A percentile compares a stretch with the other conserved stretches of the same genome.
Conservation (phyloP, 2,888 invertebrate genomes). For the Ecliptopera silaceata region DNA sequence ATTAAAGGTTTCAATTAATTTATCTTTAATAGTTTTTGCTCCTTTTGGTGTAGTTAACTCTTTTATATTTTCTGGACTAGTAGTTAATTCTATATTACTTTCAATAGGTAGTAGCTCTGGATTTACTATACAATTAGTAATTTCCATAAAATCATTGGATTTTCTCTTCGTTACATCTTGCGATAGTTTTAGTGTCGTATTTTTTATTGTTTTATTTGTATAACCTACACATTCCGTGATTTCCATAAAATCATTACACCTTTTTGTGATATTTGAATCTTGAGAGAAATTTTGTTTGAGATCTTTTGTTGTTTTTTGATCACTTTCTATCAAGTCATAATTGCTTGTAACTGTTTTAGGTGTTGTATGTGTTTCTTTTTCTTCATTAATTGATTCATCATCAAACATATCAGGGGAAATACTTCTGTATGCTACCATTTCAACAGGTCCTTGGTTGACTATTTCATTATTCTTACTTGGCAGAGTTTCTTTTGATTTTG, state of each 20-base stretch:
- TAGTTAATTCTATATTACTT: slow-evolving; percentile 51
- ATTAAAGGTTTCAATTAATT: not conserved
- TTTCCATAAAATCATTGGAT: slow-evolving; percentile 26
- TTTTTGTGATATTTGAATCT: slow-evolving; percentile 46
- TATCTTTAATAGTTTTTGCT: not conserved
- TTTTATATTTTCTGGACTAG: slow-evolving; percentile 37
- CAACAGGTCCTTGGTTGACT: slow-evolving; percentile 19
- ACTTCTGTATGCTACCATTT: slow-evolving; percentile 48
- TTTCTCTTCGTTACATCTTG: slow-evolving; percentile 19
- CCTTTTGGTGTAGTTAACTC: not conserved
- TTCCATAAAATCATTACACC: slow-evolving; percentile 66
- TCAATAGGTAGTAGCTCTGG: slow-evolving; percentile 19
- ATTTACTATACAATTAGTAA: slow-evolving; percentile 20
- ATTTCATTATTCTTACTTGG: slow-evolving; percentile 3
- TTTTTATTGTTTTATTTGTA: not conserved
- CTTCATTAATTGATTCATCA: slow-evolving; percentile 57
- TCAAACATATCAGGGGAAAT: slow-evolving; percentile 77
- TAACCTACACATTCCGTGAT: slow-evolving; percentile 60
- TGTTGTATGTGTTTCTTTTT: slow-evolving; percentile 27
- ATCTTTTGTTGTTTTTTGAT: slow-evolving; percentile 19
- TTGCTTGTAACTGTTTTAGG: slow-evolving; percentile 25
- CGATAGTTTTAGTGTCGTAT: slow-evolving; percentile 36
- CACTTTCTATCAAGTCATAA: slow-evolving; percentile 56
- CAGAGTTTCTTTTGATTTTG: not conserved
- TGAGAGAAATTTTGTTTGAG: slow-evolving; percentile 37